Evolutionary conservation across 2,888 invertebrate species (phyloP), one percentile per base, ranked within the genome.

Genomic region (Andrena marginata): DNA sequence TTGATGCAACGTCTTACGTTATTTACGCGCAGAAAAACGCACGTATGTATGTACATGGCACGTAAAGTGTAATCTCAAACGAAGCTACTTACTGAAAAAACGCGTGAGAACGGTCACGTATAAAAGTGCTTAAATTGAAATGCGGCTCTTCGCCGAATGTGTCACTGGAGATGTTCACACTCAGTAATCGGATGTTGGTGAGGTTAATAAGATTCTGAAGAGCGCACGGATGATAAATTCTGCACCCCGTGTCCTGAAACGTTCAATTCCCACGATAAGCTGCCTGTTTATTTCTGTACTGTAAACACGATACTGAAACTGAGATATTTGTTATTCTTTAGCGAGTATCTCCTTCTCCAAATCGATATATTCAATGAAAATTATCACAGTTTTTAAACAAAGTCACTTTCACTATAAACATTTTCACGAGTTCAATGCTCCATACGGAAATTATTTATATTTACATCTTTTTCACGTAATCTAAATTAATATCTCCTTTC

Each of bases 51-150:
- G 59, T 70, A 76, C n/a, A 56, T 23, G 8, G 51, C 56, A 54
- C 64, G 70, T 51, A 76, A 63, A 10, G 13, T 42, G 56, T 72
- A 65, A 80, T 84, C 68, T 70, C 35, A 54, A 26, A 59, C 26
- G 59, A 78, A 72, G 48, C 69, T 51, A 71, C 48, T 54, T 51
- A 74, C 51, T 54, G 31, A 67, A 63, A 77, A 75, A 80, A 35
- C 51, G 71, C 83, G 77, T 83, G 85, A 80, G 77, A 35, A 67
- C 72, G 69, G 73, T 87, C 87, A 87, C 87, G 87, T 87, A 87
- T 62, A 35, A 8, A 29, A 42, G 63, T 29, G 71, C 16, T 59
- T 51, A 69, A 80, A 87, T 87, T 82, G 77, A 87, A 69, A 87
- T 87, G 78, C 85, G 26, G 51, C 76, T 82, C 74, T 67, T 80